These are phyloP conservation scores for Alligator sinensis DNA, from an alignment of 2,113 vertebrate genomes.

Conservation along the genomic window DNA sequence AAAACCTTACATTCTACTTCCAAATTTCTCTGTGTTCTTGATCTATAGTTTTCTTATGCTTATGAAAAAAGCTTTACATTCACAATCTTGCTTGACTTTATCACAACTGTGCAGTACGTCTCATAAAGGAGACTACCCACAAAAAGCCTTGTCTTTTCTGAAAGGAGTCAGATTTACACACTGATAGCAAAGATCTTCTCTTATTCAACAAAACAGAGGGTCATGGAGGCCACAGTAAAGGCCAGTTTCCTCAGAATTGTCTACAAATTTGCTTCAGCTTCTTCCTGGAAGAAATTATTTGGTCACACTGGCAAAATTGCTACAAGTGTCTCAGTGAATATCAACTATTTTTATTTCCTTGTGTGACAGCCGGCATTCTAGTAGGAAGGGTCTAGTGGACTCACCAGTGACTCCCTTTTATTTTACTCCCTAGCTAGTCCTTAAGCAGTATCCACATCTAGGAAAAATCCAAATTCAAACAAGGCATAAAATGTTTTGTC, in stretches of 20 bases:
- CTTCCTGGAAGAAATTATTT: background rate
- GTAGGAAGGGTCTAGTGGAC: background rate
- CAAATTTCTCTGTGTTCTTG: background rate
- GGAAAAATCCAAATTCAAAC: no score
- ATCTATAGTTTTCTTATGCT: background rate
- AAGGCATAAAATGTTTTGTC: no score
- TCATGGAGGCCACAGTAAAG: background rate
- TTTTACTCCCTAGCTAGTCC: no score
- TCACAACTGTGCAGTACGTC: no score
- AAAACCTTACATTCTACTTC: background rate
- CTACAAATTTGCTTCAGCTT: background rate
- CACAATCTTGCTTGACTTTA: no score
- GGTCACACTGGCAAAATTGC: background rate
- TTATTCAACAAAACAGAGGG: background rate
- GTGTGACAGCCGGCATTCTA: background rate
- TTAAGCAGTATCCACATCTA: no score
- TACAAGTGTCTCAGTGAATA: background rate
- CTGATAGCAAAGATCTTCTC: background rate
- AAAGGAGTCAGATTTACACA: background rate
- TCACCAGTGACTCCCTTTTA: no score
- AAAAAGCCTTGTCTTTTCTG: background rate
- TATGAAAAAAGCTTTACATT: no score
- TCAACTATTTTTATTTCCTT: background rate
- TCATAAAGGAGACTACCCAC: no score
- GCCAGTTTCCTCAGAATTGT: background rate